Evolutionary conservation across 1,140 invertebrate genomes (phyloP), one percentile per base, ranked within the genome.

Genomic region (Temnothorax curvispinosus): DNA sequence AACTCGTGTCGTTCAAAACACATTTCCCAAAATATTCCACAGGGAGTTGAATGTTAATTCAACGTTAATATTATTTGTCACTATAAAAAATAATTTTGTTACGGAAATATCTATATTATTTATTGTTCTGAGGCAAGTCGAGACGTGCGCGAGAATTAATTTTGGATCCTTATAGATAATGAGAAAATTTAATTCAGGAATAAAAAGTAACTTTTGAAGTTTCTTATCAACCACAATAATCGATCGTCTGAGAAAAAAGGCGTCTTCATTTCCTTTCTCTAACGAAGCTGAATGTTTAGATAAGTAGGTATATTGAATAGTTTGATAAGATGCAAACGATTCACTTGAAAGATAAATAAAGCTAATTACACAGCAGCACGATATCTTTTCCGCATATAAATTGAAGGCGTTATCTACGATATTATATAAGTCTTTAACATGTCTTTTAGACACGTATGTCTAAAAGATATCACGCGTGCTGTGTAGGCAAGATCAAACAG

Each of bases 1-100:
- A 90, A 87, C 11, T 21, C 9, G 6, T n/a, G 7, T 72, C 56
- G 54, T 65, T 77, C 18, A 56, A 76, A 56, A 76, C 27, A 77
- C 15, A 27, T 65, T 50, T 41, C 72, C 52, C 38, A 6, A n/a
- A 3, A 41, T n/a, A 69, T 54, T 72, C 1, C n/a, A 32, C 2
- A 13, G 35, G 35, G 4, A 0, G 5, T 41, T 41, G 6, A 21
- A 74, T 13, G 11, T 41, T 27, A 27, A 27, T 27, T 0, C 15
- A 1, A 3, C 18, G 6, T 6, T 56, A 21, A 21, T 13, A 35
- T 38, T 21, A 13, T 3, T 72, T 52, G 9, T 50, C 15, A 3
- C 27, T 52, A 35, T 50, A 32, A 27, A 32, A 50, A 21, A 74
- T 35, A 52, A 35, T 38, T 35, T 72, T 74, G 18, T 38, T 38